phyloP scores from a whole-genome alignment of 2,797 vertebrate genomes.

The Delichon dasypus region DNA sequence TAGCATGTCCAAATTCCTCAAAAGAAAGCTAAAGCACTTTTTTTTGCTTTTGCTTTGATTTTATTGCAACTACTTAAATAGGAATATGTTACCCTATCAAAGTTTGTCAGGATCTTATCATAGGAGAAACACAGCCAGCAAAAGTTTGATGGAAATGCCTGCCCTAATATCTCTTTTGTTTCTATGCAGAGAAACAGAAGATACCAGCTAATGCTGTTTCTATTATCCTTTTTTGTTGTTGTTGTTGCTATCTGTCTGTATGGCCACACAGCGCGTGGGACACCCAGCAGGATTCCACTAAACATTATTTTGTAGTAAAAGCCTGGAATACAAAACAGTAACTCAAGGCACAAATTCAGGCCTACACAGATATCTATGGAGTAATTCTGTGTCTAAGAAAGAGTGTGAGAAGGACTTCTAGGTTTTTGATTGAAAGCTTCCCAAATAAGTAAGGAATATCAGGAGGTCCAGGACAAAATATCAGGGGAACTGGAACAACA shows the following conservation, averaged over 20 bases:
- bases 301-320: not conserved
- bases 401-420: not conserved
- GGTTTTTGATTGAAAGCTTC: not conserved
- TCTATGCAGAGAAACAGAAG: not conserved
- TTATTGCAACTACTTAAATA: not conserved
- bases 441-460: not conserved
- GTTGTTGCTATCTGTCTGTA: not conserved
- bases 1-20: not conserved
- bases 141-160: not conserved
- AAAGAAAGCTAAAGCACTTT: not conserved
- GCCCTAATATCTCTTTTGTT: not conserved
- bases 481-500: not conserved
- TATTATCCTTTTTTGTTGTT: not conserved
- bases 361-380: not conserved
- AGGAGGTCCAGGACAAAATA: not conserved
- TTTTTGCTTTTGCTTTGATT: not conserved
- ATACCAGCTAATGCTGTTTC: not conserved
- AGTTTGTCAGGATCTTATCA: not conserved
- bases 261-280: rapidly evolving
- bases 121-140: not conserved
- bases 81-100: not conserved
- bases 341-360: not conserved
- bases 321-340: not conserved
- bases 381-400: not conserved
- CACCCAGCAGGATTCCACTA: not conserved